Conservation (phyloP, 1,140 invertebrate species). For the Pseudomyrmex cubaensis region DNA sequence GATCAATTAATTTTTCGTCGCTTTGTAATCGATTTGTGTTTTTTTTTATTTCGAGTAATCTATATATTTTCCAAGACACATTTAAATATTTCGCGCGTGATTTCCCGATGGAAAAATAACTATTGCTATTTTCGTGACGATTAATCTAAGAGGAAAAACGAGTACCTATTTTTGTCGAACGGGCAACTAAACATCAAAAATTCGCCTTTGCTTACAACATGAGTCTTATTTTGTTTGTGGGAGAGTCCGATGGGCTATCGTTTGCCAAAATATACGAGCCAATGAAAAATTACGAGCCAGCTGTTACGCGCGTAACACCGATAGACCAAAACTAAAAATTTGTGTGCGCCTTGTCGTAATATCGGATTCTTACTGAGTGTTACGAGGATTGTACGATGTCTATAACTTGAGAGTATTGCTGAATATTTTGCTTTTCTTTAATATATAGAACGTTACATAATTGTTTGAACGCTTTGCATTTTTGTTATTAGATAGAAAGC, state of each 20-base stretch:
- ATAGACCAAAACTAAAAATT: not conserved
- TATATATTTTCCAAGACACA: constrained; percentile 1
- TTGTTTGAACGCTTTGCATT: constrained; percentile 47
- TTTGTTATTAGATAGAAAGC: constrained; percentile 28
- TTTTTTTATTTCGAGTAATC: not conserved
- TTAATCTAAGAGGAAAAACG: not conserved
- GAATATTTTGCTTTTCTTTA: not conserved
- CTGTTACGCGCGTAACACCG: constrained; percentile 50
- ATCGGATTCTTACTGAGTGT: not conserved
- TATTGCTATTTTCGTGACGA: constrained; percentile 29
- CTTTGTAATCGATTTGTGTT: constrained; percentile 45
- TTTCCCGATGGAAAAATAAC: constrained; percentile 12
- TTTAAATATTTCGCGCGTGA: constrained; percentile 30
- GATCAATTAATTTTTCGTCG: constrained; percentile 40
- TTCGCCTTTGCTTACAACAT: constrained; percentile 7
- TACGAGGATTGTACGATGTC: constrained; percentile 9
- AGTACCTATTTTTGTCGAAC: constrained; percentile 2
- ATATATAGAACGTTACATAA: constrained; percentile 24
- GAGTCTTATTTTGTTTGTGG: not conserved
- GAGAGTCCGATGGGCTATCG: constrained; percentile 15
- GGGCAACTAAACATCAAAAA: constrained; percentile 37
- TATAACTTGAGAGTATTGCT: constrained; percentile 4
- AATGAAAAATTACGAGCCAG: constrained; percentile 51
- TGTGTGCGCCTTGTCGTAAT: constrained; percentile 12
- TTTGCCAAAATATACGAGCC: constrained; percentile 30